Evolutionary conservation across 1,140 invertebrate species (phyloP).

Genomic region (Goniozus legneri): DNA sequence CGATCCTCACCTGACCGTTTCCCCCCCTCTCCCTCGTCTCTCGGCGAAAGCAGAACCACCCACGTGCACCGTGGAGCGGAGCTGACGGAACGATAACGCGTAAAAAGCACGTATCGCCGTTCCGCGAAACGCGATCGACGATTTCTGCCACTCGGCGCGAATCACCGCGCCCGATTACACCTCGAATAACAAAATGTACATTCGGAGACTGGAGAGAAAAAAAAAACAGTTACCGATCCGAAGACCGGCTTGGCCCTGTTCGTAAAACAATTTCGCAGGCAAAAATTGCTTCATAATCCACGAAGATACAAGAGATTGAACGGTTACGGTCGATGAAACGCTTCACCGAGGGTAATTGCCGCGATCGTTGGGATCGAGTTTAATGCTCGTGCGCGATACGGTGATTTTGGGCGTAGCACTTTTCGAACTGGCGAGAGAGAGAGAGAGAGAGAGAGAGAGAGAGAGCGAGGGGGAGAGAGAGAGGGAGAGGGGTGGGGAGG

Average conservation of each 20-base stretch:
- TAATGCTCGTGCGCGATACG: not conserved
- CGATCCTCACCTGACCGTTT: conserved; percentile 28
- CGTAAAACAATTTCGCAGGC: too few relatives aligned
- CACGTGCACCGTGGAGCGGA: conserved; percentile 9
- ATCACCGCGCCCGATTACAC: too few relatives aligned
- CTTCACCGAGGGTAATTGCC: too few relatives aligned
- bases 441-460: conserved; percentile 10
- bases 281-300: not conserved
- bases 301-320: not conserved
- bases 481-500: conserved; percentile 6
- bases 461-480: conserved; percentile 11
- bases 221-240: too few relatives aligned
- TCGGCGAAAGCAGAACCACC: conserved; percentile 11
- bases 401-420: conserved; percentile 14
- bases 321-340: not conserved
- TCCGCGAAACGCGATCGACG: too few relatives aligned
- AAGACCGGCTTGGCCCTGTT: too few relatives aligned
- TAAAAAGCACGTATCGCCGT: too few relatives aligned
- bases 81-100: too few relatives aligned
- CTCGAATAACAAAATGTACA: too few relatives aligned
- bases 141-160: too few relatives aligned
- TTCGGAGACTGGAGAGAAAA: too few relatives aligned
- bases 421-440: conserved; percentile 13
- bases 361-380: not conserved
- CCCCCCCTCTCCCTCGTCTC: conserved; percentile 6